Evolutionary conservation across 2,113 vertebrate genomes (phyloP), one percentile per base, ranked within the genome.

Genomic region (Tetrax tetrax): DNA sequence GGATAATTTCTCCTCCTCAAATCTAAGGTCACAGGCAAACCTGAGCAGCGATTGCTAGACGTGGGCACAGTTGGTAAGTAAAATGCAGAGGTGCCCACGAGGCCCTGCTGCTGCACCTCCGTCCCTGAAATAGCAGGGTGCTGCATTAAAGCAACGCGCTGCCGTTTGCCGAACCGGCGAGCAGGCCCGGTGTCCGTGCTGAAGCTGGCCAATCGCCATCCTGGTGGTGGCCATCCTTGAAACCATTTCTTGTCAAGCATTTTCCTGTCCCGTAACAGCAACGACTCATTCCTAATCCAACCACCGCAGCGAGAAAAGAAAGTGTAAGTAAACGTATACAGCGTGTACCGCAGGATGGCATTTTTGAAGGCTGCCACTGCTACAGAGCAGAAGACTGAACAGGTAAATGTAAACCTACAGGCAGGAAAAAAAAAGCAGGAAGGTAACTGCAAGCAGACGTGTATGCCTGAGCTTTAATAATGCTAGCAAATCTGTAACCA

Each of bases 401-500:
- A 77, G 61, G 37, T 61, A 70, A 84, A 74, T 20, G 65, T 2
- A 51, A 31, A 83, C 13, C 38, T 71, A 54, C 29, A 57, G 38
- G 29, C 43, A 66, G 24, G 41, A 43, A 25, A 54, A n/a, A 61
- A 75, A 68, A 75, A 37, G 45, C 48, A 88, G 83, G 25, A 76
- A 75, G 56, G 64, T 53, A 91, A 57, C 35, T 71, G 89, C 76
- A 84, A 79, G 57, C 61, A 79, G 86, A 71, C 23, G 0, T 31
- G 53, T 68, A 41, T 28, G 37, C 50, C 74, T 87, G 81, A 66
- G 83, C 59, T 93, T 83, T 79, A 71, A 3, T 74, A 95, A 83
- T 1, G 7, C 63, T 10, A 56, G 45, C 93, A 89, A 97, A 95
- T 89, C 71, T 87, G 81, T 72, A 79, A 91, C 24, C 63, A 94